Percentiles rank a stretch among this genome's conserved stretches.
phyloP scores from a whole-genome alignment of 1,140 invertebrate genomes.

The Stegodyphus mimosarum region DNA sequence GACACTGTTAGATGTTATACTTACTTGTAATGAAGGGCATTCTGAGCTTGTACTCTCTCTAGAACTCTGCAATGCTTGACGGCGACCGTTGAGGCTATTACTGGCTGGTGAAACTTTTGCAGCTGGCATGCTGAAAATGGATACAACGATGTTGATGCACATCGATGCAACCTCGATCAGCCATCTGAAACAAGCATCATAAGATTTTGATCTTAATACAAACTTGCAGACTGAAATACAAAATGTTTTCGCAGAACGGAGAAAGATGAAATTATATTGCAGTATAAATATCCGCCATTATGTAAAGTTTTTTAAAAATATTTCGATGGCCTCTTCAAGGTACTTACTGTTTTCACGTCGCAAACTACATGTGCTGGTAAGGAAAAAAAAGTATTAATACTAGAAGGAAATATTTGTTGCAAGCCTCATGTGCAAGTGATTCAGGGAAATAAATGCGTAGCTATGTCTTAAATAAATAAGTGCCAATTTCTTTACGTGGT shows the following conservation, averaged over 20 bases:
- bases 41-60: conserved; percentile 24
- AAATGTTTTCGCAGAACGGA: background rate
- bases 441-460: too few species aligned
- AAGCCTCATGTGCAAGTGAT: too few species aligned
- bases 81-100: background rate
- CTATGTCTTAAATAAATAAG: too few species aligned
- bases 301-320: too few species aligned
- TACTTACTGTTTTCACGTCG: too few species aligned
- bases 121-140: conserved; percentile 37
- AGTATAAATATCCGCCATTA: too few species aligned
- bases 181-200: conserved; percentile 18
- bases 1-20: background rate
- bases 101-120: conserved; percentile 37
- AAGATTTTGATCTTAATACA: background rate
- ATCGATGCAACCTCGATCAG: background rate
- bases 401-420: too few species aligned
- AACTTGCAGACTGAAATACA: background rate
- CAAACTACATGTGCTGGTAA: too few species aligned
- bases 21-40: conserved; percentile 19
- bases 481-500: too few species aligned
- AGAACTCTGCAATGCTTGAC: background rate
- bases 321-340: too few species aligned
- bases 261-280: too few species aligned
- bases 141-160: conserved; percentile 2
- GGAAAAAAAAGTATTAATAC: too few species aligned